phyloP scores from a whole-genome alignment of 1,140 invertebrate genomes.

The Trichomalopsis sarcophagae region DNA sequence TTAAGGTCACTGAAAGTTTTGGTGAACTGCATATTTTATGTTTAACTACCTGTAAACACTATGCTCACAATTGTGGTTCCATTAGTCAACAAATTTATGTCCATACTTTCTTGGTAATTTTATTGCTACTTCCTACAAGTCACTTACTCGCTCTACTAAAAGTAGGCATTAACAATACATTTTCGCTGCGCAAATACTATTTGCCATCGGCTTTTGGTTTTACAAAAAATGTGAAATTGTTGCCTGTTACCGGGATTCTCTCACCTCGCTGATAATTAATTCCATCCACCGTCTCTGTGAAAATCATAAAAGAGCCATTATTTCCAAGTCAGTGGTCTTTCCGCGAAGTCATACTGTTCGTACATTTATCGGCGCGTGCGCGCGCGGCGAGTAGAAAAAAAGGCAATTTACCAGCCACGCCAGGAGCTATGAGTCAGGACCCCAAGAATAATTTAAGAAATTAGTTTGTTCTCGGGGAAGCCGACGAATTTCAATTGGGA shows the following conservation, averaged over 20 bases:
- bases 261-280: neutral
- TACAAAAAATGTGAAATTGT: too few relatives aligned
- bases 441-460: conserved; percentile 38
- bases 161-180: too few relatives aligned
- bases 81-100: too few relatives aligned
- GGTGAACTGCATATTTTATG: too few relatives aligned
- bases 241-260: neutral
- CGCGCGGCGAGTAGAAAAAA: neutral
- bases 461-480: conserved; percentile 23
- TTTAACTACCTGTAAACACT: too few relatives aligned
- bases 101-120: too few relatives aligned
- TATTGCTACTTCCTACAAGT: too few relatives aligned
- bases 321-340: neutral
- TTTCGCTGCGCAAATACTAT: too few relatives aligned
- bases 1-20: neutral
- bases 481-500: conserved; percentile 12
- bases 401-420: conserved; percentile 13
- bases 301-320: neutral
- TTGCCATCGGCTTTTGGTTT: too few relatives aligned
- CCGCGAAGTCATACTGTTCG: conserved; percentile 15
- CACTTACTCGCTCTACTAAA: too few relatives aligned
- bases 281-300: neutral
- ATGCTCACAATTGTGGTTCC: too few relatives aligned
- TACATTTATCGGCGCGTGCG: neutral
- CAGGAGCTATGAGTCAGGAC: neutral